These are phyloP conservation scores for Hoplostethus mediterraneus DNA, from an alignment of 2,797 vertebrate genomes.

Conservation along the genomic window DNA sequence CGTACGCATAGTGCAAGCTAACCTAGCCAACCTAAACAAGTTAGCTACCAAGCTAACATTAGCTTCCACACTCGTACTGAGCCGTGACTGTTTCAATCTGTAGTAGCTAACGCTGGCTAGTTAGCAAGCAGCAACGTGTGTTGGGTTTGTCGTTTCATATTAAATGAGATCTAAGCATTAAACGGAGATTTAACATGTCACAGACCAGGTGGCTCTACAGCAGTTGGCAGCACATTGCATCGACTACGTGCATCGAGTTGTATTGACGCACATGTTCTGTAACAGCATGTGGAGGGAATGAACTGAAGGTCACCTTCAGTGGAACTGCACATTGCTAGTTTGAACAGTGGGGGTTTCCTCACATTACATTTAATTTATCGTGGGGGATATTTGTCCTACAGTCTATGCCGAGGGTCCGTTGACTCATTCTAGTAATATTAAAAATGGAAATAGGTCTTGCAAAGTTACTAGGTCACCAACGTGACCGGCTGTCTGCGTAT, in stretches of 20 bases:
- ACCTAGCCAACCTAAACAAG: constrained; percentile 36
- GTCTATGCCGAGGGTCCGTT: fast-evolving
- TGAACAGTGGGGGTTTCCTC: constrained; percentile 26
- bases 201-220: not conserved
- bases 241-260: not conserved
- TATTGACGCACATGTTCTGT: constrained; percentile 77
- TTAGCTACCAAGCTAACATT: constrained; percentile 57
- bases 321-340: constrained; percentile 69
- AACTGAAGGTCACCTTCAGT: constrained; percentile 91
- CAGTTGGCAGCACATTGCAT: not conserved
- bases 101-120: constrained; percentile 29
- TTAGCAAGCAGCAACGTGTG: constrained; percentile 13
- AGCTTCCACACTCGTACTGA: constrained; percentile 20
- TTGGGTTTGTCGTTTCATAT: not conserved
- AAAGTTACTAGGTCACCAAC: not conserved
- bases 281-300: constrained; percentile 60
- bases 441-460: not conserved
- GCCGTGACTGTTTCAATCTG: not conserved
- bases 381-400: fast-evolving
- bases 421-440: fast-evolving
- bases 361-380: fast-evolving
- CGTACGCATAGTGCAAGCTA: not conserved
- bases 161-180: not conserved
- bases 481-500: too few species aligned
- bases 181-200: not conserved